Percentiles rank a stretch among this genome's conserved stretches.
phyloP scores from a whole-genome alignment of 2,113 vertebrate genomes.

The Lethenteron camtschaticum region DNA sequence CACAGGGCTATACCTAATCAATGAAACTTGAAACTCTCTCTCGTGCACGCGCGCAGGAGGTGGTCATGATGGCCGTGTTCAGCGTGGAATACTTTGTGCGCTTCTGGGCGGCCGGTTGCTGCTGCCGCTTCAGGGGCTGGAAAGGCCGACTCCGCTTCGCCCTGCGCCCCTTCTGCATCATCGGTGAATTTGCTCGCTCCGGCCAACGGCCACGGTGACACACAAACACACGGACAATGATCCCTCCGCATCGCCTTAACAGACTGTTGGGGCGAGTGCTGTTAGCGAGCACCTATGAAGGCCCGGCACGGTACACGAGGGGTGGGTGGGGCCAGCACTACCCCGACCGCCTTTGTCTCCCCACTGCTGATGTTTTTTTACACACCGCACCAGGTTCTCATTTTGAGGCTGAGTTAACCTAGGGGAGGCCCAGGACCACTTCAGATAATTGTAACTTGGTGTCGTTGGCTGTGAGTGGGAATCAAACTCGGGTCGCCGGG shows the following conservation, averaged over 20 bases:
- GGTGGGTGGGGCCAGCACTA: not conserved
- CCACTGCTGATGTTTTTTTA: not conserved
- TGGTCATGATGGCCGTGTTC: conserved; percentile 3
- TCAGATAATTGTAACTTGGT: not conserved
- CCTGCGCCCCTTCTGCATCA: not conserved
- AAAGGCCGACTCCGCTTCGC: not conserved
- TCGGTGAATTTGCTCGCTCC: not conserved
- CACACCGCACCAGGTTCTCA: not conserved
- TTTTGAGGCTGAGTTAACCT: not conserved
- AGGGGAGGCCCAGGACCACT: not conserved
- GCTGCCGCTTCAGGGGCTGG: not conserved
- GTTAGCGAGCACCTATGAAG: not conserved
- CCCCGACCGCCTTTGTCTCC: not conserved
- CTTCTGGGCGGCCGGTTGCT: conserved; percentile 5
- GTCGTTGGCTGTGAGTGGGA: not conserved
- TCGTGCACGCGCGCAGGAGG: not conserved
- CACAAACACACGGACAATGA: no score
- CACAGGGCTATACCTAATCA: no score
- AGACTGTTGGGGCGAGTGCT: not conserved
- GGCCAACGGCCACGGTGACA: no score
- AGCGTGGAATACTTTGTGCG: not conserved
- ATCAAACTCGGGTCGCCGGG: not conserved
- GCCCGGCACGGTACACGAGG: not conserved
- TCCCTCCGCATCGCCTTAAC: not conserved
- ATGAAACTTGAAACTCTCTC: not conserved